phyloP scores from a whole-genome alignment of 2,797 vertebrate species.

The Macroramphosus scolopax region DNA sequence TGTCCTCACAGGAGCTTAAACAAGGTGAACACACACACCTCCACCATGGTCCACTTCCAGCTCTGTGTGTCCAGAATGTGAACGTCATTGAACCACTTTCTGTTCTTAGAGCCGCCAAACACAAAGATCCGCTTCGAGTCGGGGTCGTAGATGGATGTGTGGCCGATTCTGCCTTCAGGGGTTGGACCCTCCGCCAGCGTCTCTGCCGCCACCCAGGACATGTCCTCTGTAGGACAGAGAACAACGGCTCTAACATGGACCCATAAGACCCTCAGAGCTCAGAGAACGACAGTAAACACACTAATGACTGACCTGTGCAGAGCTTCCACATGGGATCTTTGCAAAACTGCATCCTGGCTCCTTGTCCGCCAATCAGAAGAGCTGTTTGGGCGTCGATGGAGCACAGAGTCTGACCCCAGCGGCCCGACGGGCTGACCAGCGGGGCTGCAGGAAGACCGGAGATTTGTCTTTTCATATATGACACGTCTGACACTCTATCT shows the following conservation, averaged over 20 bases:
- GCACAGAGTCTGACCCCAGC: slow-evolving; percentile 80
- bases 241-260: background rate
- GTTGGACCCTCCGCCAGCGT: slow-evolving; percentile 77
- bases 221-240: slow-evolving; percentile 68
- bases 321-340: slow-evolving; percentile 89
- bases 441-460: slow-evolving; percentile 39
- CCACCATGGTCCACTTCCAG: slow-evolving; percentile 81
- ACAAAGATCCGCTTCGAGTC: slow-evolving; percentile 78
- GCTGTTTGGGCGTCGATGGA: slow-evolving; percentile 78
- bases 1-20: no score
- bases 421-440: slow-evolving; percentile 65
- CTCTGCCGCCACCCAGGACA: slow-evolving; percentile 78
- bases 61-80: slow-evolving; percentile 82
- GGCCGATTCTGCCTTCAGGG: slow-evolving; percentile 80
- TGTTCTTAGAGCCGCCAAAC: slow-evolving; percentile 82
- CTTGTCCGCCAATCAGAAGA: slow-evolving; percentile 80
- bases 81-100: slow-evolving; percentile 81
- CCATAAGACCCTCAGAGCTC: background rate
- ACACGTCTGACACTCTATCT: no score
- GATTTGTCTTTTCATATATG: no score
- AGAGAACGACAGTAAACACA: no score
- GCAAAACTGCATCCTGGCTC: slow-evolving; percentile 80
- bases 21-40: slow-evolving; percentile 68
- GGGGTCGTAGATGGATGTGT: slow-evolving; percentile 77
- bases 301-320: slow-evolving; percentile 76